Conservation (phyloP, 2,797 vertebrate species). For the Austrolebias charrua region DNA sequence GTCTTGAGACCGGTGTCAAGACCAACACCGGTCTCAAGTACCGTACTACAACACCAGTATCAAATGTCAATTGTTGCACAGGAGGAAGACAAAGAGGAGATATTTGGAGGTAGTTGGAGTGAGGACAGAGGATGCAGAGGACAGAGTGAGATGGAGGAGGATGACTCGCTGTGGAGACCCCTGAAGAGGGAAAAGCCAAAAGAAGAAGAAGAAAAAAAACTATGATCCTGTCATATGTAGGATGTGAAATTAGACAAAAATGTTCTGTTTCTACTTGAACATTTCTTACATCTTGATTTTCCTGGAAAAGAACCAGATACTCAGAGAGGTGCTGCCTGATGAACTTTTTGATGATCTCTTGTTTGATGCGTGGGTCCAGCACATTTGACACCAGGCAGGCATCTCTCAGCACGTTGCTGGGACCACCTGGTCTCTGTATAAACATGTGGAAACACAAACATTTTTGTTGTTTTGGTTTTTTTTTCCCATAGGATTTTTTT, state of each 20-base stretch:
- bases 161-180: too few relatives aligned
- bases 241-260: background rate
- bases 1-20: too few relatives aligned
- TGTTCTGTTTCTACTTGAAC: background rate
- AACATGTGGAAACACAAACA: background rate
- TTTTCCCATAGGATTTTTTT: background rate
- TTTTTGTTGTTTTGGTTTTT: background rate
- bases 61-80: too few relatives aligned
- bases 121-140: too few relatives aligned
- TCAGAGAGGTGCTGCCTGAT: constrained; percentile 97
- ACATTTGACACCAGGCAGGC: constrained; percentile 96
- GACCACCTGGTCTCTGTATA: constrained; percentile 88
- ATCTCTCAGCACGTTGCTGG: constrained; percentile 94
- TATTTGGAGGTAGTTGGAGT: too few relatives aligned
- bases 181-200: too few relatives aligned
- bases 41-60: too few relatives aligned
- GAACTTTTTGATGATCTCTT: constrained; percentile 99
- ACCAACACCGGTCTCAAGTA: too few relatives aligned
- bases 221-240: background rate
- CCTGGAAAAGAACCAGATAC: constrained; percentile 97
- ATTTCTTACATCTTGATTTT: constrained; percentile 93
- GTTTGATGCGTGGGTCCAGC: constrained; percentile 94
- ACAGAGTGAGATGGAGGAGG: too few relatives aligned
- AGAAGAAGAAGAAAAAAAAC: background rate
- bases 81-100: too few relatives aligned